Conservation (phyloP, 2,113 vertebrate species). For the Motacilla tschutschensis region DNA sequence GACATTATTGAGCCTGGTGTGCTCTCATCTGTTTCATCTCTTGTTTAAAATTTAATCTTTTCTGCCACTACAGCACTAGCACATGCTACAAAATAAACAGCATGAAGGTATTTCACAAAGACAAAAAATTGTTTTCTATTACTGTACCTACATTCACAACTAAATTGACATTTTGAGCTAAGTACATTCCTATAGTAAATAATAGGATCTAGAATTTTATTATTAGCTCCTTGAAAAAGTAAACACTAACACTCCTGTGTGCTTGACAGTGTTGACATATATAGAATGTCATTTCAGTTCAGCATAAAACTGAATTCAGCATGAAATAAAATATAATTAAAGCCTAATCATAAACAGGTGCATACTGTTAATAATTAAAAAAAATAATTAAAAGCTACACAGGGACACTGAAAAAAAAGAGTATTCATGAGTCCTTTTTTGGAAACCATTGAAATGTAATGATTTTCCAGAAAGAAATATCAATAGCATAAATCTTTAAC, state of each 20-base stretch:
- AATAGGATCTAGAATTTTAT: background rate
- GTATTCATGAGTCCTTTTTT: background rate
- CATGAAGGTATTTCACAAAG: background rate
- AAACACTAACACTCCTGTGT: background rate
- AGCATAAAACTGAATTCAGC: background rate
- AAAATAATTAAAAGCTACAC: background rate
- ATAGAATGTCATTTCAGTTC: background rate
- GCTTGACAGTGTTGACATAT: background rate
- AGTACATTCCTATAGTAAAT: background rate
- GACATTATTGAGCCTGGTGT: background rate
- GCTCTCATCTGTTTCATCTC: background rate
- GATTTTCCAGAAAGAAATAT: constrained; percentile 6
- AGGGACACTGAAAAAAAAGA: background rate
- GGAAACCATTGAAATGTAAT: background rate
- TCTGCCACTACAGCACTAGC: background rate
- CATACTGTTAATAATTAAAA: constrained; percentile 13
- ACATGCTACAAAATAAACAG: background rate
- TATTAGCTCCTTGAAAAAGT: background rate
- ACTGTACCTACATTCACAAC: background rate
- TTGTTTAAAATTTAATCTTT: background rate
- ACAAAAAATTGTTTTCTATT: background rate
- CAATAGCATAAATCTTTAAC: background rate
- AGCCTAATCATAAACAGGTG: constrained; percentile 23
- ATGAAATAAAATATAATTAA: constrained; percentile 22
- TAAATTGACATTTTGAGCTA: background rate